phyloP scores from a whole-genome alignment of 2,888 invertebrate species.

The Iphiclides podalirius region DNA sequence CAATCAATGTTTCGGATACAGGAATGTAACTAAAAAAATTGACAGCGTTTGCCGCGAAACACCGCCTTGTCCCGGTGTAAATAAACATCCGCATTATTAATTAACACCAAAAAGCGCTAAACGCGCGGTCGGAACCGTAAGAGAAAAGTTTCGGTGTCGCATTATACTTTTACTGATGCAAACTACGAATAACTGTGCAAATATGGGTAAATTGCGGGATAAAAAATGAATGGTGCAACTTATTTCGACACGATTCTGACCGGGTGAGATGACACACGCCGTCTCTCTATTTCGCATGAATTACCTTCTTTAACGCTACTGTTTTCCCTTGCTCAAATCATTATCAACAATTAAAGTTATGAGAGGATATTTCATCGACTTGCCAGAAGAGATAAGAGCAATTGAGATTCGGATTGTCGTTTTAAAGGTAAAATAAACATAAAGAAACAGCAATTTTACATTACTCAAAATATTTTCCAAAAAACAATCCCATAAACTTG shows the following conservation, averaged over 20 bases:
- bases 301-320: too few relatives aligned
- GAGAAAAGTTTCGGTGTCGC: conserved; percentile 21
- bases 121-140: conserved; percentile 12
- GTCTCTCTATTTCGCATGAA: conserved; percentile 41
- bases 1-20: not conserved
- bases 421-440: too few relatives aligned
- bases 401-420: too few relatives aligned
- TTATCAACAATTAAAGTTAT: too few relatives aligned
- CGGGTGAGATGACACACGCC: conserved; percentile 49
- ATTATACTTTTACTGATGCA: conserved; percentile 22
- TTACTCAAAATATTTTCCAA: too few relatives aligned
- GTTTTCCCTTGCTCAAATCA: too few relatives aligned
- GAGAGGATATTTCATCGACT: too few relatives aligned
- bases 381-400: too few relatives aligned
- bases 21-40: conserved; percentile 11
- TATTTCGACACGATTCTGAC: conserved; percentile 47
- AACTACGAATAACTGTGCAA: conserved; percentile 14
- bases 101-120: conserved; percentile 24
- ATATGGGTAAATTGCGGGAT: conserved; percentile 32
- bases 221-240: conserved; percentile 47
- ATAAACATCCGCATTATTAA: conserved; percentile 27
- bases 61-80: conserved; percentile 14
- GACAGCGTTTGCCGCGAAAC: conserved; percentile 6
- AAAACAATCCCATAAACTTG: too few relatives aligned
- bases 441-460: too few relatives aligned